Evolutionary conservation across 1,140 invertebrate genomes (phyloP).

Genomic region (Chironomus tepperi): DNA sequence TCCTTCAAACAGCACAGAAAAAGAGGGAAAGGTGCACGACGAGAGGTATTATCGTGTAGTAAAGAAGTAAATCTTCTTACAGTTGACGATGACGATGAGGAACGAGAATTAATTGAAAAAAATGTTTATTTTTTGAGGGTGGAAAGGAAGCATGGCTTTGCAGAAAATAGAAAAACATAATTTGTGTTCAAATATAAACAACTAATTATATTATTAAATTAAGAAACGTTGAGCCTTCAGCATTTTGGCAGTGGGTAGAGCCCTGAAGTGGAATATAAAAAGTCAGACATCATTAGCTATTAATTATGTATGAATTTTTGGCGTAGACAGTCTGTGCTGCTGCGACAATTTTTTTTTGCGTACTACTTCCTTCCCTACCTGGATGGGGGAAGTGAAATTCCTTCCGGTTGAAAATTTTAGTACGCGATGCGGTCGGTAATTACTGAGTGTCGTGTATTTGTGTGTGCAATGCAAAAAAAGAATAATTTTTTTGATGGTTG

Average conservation of each 20-base stretch:
- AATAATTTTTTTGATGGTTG: too few relatives aligned
- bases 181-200: constrained; percentile 6
- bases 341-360: neutral
- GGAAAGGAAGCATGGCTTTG: neutral
- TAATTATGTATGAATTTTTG: constrained; percentile 15
- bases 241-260: neutral
- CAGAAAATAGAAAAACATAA: neutral
- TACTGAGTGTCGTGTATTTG: too few relatives aligned
- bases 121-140: neutral
- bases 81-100: neutral
- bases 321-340: neutral
- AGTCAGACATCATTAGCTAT: constrained; percentile 6
- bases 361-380: neutral
- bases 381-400: neutral
- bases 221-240: neutral
- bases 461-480: too few relatives aligned
- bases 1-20: neutral
- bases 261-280: neutral
- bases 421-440: too few relatives aligned
- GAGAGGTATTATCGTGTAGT: neutral
- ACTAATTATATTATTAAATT: constrained; percentile 15
- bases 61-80: constrained; percentile 9
- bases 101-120: neutral
- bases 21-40: constrained; percentile 5
- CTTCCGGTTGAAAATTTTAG: neutral